These are phyloP conservation scores for Cololabis saira DNA, from an alignment of 2,113 vertebrate genomes.

Conservation along the genomic window DNA sequence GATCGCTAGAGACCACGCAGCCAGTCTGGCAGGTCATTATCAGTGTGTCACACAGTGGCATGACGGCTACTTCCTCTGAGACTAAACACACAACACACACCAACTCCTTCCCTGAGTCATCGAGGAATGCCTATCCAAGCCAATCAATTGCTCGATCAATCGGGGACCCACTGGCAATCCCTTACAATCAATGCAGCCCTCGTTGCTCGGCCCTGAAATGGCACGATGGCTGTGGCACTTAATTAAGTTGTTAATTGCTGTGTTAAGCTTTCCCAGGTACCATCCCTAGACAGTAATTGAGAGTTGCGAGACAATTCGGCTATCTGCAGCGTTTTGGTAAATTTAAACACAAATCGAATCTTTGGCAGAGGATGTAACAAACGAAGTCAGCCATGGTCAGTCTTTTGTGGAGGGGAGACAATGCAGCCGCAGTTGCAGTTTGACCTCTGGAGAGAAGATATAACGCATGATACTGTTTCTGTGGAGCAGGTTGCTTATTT, in stretches of 20 bases:
- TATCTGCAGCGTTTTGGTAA: conserved; percentile 78
- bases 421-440: conserved; percentile 5
- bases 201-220: conserved; percentile 77
- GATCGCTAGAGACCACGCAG: conserved; percentile 46
- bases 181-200: conserved; percentile 81
- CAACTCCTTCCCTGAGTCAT: conserved; percentile 54
- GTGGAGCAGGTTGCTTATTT: too few relatives aligned
- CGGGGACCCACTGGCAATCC: conserved; percentile 80
- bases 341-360: conserved; percentile 82
- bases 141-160: conserved; percentile 83
- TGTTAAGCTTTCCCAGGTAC: conserved; percentile 83
- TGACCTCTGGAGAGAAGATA: conserved; percentile 7
- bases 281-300: conserved; percentile 82
- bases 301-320: conserved; percentile 80
- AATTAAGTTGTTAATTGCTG: conserved; percentile 88
- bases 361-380: conserved; percentile 50
- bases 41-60: conserved; percentile 71
- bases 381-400: conserved; percentile 44
- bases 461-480: too few relatives aligned
- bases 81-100: conserved; percentile 60
- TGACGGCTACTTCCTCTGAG: conserved; percentile 72
- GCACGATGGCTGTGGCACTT: conserved; percentile 82
- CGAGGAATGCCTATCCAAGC: conserved; percentile 80
- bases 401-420: conserved; percentile 9
- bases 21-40: conserved; percentile 80